These are phyloP conservation scores for Synergus itoensis DNA, from an alignment of 2,888 invertebrate species.

Conservation along the genomic window DNA sequence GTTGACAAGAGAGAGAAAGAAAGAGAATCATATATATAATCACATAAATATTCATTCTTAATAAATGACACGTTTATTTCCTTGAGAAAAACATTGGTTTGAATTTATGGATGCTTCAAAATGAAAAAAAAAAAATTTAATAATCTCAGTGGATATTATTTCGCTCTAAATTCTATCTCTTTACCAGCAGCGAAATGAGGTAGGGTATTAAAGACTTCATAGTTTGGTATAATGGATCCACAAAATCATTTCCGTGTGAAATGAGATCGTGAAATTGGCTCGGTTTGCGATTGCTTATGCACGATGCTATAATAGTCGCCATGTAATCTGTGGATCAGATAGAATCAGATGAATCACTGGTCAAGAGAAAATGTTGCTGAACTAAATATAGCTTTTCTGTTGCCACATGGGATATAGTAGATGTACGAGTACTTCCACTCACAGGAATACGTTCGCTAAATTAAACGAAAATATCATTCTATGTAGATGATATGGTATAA, in stretches of 20 bases:
- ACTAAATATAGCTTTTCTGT: conserved; percentile 36
- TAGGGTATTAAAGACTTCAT: conserved; percentile 17
- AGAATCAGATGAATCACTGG: conserved; percentile 38
- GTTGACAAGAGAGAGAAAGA: too few species aligned
- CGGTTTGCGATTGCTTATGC: conserved; percentile 33
- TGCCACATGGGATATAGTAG: conserved; percentile 9
- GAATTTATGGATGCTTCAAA: neutral
- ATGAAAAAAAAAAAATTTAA: neutral
- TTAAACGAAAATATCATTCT: conserved; percentile 32
- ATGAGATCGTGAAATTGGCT: conserved; percentile 35
- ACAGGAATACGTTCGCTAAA: conserved; percentile 6
- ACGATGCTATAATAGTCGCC: conserved; percentile 25
- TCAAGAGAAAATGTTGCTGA: conserved; percentile 27
- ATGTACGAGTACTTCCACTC: neutral
- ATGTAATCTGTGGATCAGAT: conserved; percentile 38
- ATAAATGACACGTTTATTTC: too few species aligned
- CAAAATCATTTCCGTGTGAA: conserved; percentile 32
- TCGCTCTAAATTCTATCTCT: neutral
- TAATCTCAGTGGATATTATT: neutral
- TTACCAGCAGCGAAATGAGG: neutral
- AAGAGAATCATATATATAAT: too few species aligned
- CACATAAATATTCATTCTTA: too few species aligned
- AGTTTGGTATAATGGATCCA: conserved; percentile 13
- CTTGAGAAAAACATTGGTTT: too few species aligned
- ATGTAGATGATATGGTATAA: neutral